Percentiles rank a stretch among this genome's conserved stretches.
These are phyloP conservation scores for Rhineura floridana DNA, from an alignment of 2,113 vertebrate genomes.

Conservation along the genomic window DNA sequence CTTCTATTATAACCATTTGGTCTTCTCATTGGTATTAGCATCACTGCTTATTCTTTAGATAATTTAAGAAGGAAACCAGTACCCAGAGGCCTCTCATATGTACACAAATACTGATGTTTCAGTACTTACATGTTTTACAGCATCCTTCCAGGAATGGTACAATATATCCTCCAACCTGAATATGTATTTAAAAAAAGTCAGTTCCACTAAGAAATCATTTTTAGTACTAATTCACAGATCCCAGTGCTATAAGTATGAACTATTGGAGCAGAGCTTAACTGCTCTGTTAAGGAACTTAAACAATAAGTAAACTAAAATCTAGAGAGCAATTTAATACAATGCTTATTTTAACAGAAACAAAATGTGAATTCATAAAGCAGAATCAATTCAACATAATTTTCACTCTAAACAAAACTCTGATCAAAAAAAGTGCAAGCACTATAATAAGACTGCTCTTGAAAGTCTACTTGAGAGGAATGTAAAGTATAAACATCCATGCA, in stretches of 20 bases:
- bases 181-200: conserved; percentile 34
- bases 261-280: background rate
- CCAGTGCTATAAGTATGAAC: background rate
- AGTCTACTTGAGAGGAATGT: background rate
- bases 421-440: background rate
- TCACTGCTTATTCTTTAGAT: background rate
- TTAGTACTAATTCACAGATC: background rate
- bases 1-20: background rate
- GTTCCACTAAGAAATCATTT: background rate
- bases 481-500: background rate
- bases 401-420: background rate
- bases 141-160: conserved; percentile 95
- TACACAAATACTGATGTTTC: background rate
- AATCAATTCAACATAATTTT: background rate
- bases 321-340: background rate
- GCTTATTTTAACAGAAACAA: background rate
- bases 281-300: background rate
- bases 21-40: background rate
- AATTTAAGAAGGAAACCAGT: background rate
- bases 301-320: background rate
- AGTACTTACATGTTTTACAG: conserved; percentile 95
- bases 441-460: background rate
- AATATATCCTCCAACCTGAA: conserved; percentile 90
- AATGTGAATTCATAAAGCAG: background rate
- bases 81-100: background rate